Evolutionary conservation across 2,888 invertebrate genomes (phyloP).

Genomic region (Sturmia bella): DNA sequence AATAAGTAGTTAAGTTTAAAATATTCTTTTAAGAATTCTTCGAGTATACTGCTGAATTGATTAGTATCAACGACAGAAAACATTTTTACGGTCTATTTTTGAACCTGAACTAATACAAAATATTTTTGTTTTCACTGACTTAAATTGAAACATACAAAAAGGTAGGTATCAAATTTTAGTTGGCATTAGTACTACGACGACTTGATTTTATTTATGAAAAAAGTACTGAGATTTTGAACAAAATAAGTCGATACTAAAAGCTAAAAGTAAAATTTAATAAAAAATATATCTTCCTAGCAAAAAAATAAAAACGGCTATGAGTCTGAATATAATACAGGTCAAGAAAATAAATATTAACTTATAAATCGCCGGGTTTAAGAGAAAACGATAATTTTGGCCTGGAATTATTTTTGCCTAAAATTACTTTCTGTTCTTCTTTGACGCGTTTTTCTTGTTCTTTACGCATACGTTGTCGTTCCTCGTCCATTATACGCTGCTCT

Average conservation of each 20-base stretch:
- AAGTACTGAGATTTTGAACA: constrained; percentile 53
- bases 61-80: no score
- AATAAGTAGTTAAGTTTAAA: no score
- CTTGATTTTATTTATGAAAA: constrained; percentile 44
- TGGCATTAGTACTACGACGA: constrained; percentile 52
- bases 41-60: background rate
- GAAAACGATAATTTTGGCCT: constrained; percentile 97
- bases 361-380: constrained; percentile 89
- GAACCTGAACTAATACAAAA: background rate
- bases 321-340: constrained; percentile 5
- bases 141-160: constrained; percentile 53
- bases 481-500: constrained; percentile 97
- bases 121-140: constrained; percentile 21
- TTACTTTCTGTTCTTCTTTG: constrained; percentile 98
- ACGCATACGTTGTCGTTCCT: constrained; percentile 94
- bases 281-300: constrained; percentile 38
- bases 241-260: constrained; percentile 59
- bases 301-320: constrained; percentile 36
- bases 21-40: no score
- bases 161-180: constrained; percentile 36
- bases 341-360: constrained; percentile 79
- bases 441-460: constrained; percentile 96
- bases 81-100: no score
- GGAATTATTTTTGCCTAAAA: constrained; percentile 97
- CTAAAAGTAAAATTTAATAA: constrained; percentile 51